phyloP scores from a whole-genome alignment of 2,113 vertebrate genomes.

The Morone chrysops region DNA sequence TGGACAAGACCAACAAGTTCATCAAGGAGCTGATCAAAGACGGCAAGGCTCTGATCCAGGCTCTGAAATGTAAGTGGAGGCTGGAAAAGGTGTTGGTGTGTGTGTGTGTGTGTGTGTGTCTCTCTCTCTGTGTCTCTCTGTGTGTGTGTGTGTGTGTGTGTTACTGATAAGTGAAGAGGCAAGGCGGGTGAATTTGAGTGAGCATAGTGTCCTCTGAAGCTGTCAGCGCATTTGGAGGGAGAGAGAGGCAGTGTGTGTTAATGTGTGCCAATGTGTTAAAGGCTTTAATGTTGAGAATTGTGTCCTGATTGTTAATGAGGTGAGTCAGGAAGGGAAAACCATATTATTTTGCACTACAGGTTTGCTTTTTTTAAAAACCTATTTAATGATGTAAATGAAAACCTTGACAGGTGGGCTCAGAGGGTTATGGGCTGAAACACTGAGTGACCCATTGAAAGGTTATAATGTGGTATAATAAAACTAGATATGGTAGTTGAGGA shows the following conservation, averaged over 20 bases:
- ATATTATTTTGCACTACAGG: background rate
- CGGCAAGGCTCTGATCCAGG: slow-evolving; percentile 92
- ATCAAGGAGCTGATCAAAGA: slow-evolving; percentile 99
- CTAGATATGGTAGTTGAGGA: background rate
- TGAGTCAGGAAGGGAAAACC: background rate
- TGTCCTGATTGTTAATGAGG: background rate
- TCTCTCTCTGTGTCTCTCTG: no score
- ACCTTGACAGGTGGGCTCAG: background rate
- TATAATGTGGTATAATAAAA: background rate
- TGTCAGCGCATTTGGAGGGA: slow-evolving; percentile 43
- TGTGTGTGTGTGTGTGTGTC: background rate
- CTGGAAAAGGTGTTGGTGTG: slow-evolving; percentile 14
- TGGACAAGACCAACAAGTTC: slow-evolving; percentile 99
- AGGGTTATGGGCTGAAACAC: background rate
- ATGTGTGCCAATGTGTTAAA: background rate
- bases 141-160: slow-evolving; percentile 13
- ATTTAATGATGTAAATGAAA: background rate
- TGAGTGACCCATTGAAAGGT: background rate
- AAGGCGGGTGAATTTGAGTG: slow-evolving; percentile 27
- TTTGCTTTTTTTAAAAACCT: background rate
- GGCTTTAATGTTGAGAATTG: slow-evolving; percentile 1
- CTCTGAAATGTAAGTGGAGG: slow-evolving; percentile 91
- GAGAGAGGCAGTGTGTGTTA: background rate
- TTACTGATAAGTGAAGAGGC: slow-evolving; percentile 41
- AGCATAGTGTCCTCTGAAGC: slow-evolving; percentile 31